Evolutionary conservation across 1,140 invertebrate genomes (phyloP), one percentile per base, ranked within the genome.

Genomic region (Adelges cooleyi): DNA sequence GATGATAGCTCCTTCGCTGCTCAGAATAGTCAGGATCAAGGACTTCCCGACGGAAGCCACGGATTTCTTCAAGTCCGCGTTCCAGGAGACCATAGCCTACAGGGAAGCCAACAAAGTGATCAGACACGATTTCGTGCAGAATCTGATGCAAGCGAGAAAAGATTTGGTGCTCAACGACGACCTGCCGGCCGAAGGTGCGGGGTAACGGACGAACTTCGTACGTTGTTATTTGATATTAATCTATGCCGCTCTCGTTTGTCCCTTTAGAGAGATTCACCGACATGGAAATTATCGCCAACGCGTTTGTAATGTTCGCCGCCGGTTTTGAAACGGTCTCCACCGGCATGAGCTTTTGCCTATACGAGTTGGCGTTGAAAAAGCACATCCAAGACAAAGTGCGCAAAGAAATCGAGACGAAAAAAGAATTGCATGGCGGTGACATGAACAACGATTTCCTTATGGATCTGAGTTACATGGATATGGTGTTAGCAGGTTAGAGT

Each of bases 391-490:
- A 69, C 11, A 68, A 56, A 52, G 36, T 70, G 8, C 53, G 67
- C 9, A 27, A 66, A 23, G 68, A 70, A 42, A 65, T 70, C 25
- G 33, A 66, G 25, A 17, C 11, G 9, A 65, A 65, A 67, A 73
- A 8, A 73, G 77, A 2, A 54, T 77, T 5, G 65, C 73, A 6
- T 69, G 79, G 54, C 73, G 75, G 50, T 25, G 69, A 78, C 17
- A 71, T 82, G 2, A 77, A 68, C 23, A 83, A 82, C 66, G 77
- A 80, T 9, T 51, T 68, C 6, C 52, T 82, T 0, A 75, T 76
- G 48, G 76, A 80, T 23, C 70, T 81, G 62, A 72, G 65, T 13
- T 81, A 80, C 62, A 69, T 80, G 73, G 79, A 81, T 68, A 78
- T 78, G 73, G 75, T 81, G 33, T 73, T 81, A 67, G 23, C 65